Evolutionary conservation across 2,888 invertebrate genomes (phyloP).

Genomic region (Phytoseiulus persimilis): DNA sequence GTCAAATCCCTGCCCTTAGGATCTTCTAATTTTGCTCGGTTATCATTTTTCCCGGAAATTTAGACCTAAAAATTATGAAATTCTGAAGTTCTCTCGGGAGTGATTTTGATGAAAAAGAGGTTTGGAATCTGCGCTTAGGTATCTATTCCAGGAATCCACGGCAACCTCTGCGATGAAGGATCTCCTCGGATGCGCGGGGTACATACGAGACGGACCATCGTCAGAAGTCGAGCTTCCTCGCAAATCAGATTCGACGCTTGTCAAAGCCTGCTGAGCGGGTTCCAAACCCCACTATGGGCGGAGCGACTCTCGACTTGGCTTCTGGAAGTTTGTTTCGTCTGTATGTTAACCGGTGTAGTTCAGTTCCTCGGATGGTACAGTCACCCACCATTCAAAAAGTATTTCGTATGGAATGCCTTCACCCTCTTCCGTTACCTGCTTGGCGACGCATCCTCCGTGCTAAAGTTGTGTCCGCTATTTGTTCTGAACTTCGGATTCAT

Average conservation of each 20-base stretch:
- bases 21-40: neutral
- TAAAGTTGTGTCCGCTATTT: no score
- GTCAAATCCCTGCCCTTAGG: conserved; percentile 5
- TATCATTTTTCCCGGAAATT: neutral
- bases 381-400: neutral
- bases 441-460: no score
- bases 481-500: no score
- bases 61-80: neutral
- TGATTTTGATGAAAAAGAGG: no score
- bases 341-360: neutral
- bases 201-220: no score
- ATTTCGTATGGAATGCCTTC: neutral
- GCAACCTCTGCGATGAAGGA: neutral
- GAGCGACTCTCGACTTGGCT: neutral
- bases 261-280: neutral
- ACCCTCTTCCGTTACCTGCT: neutral
- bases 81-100: neutral
- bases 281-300: neutral
- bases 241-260: no score
- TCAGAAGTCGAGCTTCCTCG: no score
- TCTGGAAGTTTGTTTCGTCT: neutral
- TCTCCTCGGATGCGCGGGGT: neutral
- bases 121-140: neutral
- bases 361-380: neutral
- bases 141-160: neutral